A percentile compares a stretch with the other conserved stretches of the same genome.
Conservation (phyloP, 2,888 invertebrate species). For the Yponomeuta cagnagella region DNA sequence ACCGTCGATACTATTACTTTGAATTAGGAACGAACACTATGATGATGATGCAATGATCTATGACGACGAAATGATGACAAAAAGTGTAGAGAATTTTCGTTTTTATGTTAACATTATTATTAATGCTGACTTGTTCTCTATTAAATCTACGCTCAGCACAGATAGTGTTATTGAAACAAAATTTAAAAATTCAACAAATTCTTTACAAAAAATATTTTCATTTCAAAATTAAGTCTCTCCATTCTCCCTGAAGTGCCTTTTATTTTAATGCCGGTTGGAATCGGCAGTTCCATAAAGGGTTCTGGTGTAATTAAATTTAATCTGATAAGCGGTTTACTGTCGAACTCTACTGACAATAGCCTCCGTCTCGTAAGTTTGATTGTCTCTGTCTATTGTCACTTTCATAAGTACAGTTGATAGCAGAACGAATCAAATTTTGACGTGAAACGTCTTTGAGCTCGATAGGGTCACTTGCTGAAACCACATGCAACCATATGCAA, state of each 20-base stretch:
- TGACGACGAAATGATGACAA: too few relatives aligned
- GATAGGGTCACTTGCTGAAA: too few relatives aligned
- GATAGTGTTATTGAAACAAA: background rate
- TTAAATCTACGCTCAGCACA: too few relatives aligned
- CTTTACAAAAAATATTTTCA: background rate
- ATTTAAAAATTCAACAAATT: background rate
- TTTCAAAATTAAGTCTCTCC: background rate
- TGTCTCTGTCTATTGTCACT: background rate
- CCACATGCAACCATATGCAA: too few relatives aligned
- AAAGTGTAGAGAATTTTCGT: too few relatives aligned
- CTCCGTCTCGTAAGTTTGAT: background rate
- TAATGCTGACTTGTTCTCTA: too few relatives aligned
- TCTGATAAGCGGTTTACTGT: background rate
- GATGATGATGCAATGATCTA: too few relatives aligned
- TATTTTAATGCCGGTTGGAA: background rate
- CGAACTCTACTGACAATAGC: background rate
- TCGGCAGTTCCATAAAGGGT: background rate
- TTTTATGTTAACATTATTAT: too few relatives aligned
- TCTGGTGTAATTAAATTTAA: constrained; percentile 2
- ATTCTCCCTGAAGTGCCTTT: background rate
- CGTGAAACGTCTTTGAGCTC: too few relatives aligned
- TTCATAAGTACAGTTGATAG: background rate
- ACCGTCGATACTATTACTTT: too few relatives aligned
- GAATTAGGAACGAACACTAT: too few relatives aligned
- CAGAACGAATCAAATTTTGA: too few relatives aligned